phyloP scores from a whole-genome alignment of 2,113 vertebrate species.

The Mirounga angustirostris region DNA sequence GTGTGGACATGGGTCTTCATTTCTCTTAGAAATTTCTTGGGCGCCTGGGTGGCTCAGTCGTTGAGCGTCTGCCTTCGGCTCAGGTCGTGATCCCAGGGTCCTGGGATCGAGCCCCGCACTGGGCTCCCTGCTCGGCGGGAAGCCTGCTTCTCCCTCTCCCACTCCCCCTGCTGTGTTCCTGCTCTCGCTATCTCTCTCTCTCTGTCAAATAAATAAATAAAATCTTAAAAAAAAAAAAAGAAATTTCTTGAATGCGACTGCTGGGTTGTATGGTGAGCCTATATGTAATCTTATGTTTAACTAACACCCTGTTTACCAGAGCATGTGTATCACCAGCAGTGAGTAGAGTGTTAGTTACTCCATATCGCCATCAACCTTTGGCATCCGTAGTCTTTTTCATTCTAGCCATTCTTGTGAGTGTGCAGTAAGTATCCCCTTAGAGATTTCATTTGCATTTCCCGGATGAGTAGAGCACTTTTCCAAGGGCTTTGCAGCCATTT shows the following conservation, averaged over 20 bases:
- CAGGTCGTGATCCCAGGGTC: no score
- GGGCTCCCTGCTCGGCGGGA: no score
- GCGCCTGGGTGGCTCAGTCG: no score
- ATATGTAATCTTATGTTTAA: background rate
- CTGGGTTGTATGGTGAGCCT: background rate
- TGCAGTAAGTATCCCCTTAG: background rate
- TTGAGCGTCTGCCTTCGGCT: no score
- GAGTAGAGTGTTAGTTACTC: background rate
- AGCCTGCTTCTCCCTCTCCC: no score
- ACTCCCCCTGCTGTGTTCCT: no score
- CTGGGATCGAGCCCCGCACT: no score
- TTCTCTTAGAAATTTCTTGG: no score
- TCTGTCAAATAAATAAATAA: no score
- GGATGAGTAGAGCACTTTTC: background rate
- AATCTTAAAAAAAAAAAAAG: no score
- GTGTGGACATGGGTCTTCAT: no score
- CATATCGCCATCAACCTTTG: background rate
- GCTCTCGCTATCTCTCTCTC: no score
- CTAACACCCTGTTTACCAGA: background rate
- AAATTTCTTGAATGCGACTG: background rate
- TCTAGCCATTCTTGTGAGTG: background rate
- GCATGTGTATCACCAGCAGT: background rate
- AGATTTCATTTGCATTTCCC: background rate
- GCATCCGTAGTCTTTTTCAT: background rate
- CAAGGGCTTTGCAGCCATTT: background rate